These are phyloP conservation scores for Notocelia uddmanniana DNA, from an alignment of 2,888 invertebrate genomes.

Conservation along the genomic window DNA sequence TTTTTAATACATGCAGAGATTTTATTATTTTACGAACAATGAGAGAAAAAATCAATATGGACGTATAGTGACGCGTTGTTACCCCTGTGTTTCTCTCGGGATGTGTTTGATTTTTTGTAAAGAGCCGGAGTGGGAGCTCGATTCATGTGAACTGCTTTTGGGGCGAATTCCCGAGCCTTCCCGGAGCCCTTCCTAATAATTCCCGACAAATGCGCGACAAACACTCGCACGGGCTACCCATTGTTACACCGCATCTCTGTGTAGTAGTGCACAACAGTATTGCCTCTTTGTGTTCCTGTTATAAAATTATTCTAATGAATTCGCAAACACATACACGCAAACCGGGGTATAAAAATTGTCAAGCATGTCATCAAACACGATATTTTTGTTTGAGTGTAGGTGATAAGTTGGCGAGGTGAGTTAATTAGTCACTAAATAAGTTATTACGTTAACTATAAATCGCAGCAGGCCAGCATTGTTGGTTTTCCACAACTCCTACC, in stretches of 20 bases:
- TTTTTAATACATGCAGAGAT: constrained; percentile 73
- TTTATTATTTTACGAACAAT: constrained; percentile 84
- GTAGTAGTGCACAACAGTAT: constrained; percentile 79
- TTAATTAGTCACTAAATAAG: constrained; percentile 41
- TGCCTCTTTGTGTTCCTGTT: constrained; percentile 67
- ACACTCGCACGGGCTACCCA: constrained; percentile 82
- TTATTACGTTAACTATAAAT: constrained; percentile 33
- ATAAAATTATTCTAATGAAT: constrained; percentile 73
- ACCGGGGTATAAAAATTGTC: constrained; percentile 24
- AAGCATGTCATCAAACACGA: constrained; percentile 26
- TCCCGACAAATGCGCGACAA: constrained; percentile 85
- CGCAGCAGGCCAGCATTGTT: constrained; percentile 47
- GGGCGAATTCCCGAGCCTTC: constrained; percentile 86
- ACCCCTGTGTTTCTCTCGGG: constrained; percentile 86
- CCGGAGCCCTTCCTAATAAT: constrained; percentile 84
- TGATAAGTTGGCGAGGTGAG: constrained; percentile 24
- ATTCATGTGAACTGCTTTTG: constrained; percentile 86
- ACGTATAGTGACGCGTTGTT: constrained; percentile 82
- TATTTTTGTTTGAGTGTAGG: constrained; percentile 38
- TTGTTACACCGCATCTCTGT: constrained; percentile 76
- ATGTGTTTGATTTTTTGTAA: constrained; percentile 85
- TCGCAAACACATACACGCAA: constrained; percentile 56
- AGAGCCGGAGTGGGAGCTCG: constrained; percentile 82
- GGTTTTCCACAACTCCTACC: constrained; percentile 59
- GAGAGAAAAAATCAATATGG: constrained; percentile 85